Evolutionary conservation across 2,113 vertebrate genomes (phyloP), one percentile per base, ranked within the genome.

Genomic region (Holacanthus passer): DNA sequence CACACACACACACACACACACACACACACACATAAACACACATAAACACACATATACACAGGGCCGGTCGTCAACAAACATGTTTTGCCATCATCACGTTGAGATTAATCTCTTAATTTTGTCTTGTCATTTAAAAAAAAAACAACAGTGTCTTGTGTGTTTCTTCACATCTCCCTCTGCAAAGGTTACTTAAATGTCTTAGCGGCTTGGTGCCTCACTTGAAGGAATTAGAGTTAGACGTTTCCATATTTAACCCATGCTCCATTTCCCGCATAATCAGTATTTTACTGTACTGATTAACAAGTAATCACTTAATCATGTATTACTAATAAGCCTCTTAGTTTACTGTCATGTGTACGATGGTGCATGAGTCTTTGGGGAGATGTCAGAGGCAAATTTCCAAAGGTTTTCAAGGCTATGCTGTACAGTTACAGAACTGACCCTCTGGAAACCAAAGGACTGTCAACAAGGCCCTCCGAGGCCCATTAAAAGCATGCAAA

Each of bases 401-500:
- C 35, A 81, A 85, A 88, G 83, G 81, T 89, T 91, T 88, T 91
- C 52, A 65, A 91, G 80, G 87, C 88, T 77, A 59, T 19, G 77
- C 79, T 47, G 58, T 73, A 87, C 77, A 90, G 85, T 89, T 87
- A 80, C 73, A 81, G 83, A 88, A 73, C 82, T 94, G 88, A 93
- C 91, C 93, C 94, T 91, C 68, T 80, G 79, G 73, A 87, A 92
- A 86, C 74, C 71, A 92, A 86, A 90, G 88, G 90, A 88, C 80
- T 88, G 81, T 91, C 92, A 92, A 84, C 85, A 86, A 32, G 82
- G 89, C 81, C 94, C 93, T 89, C 65, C 0, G 93, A 91, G 92
- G 89, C 94, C 94, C 89, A 94, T 95, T 94, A 94, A 94, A 92
- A 93, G 86, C 91, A 93, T 93, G 91, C 92, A 95, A 94, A 95